Evolutionary conservation across 2,888 invertebrate species (phyloP).

Genomic region (Eudemis profundana): DNA sequence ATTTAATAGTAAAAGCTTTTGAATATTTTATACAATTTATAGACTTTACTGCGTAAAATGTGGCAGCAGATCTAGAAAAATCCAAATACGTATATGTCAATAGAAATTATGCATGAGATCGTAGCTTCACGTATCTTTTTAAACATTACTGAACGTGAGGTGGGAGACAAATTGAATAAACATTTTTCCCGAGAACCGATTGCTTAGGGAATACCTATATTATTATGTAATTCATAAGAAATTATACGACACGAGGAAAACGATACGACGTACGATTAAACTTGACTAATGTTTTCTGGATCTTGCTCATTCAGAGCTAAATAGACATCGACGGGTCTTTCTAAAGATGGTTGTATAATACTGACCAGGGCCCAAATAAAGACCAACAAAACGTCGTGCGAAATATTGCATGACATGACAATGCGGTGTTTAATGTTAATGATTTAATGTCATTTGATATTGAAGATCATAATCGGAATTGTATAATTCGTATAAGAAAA

Average conservation of each 20-base stretch:
- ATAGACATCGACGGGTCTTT: too few species aligned
- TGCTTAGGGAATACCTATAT: conserved; percentile 57
- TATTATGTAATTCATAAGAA: conserved; percentile 34
- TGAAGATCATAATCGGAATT: not conserved
- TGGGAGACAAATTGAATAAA: conserved; percentile 65
- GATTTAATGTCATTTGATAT: too few species aligned
- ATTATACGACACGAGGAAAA: conserved; percentile 13
- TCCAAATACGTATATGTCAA: conserved; percentile 52
- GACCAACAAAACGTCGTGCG: too few species aligned
- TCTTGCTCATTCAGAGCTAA: too few species aligned
- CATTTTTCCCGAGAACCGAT: conserved; percentile 63
- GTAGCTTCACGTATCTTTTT: conserved; percentile 61
- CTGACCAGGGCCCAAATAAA: too few species aligned
- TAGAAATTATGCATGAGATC: conserved; percentile 63
- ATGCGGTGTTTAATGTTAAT: too few species aligned
- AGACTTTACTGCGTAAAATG: conserved; percentile 41
- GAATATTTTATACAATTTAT: not conserved
- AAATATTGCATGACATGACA: too few species aligned
- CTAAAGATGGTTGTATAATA: too few species aligned
- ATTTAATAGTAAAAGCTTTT: too few species aligned
- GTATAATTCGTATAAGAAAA: not conserved
- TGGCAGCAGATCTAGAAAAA: conserved; percentile 47
- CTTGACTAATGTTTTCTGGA: not conserved
- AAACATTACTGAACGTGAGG: conserved; percentile 67
- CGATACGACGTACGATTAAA: too few species aligned